Conservation (phyloP, 2,888 invertebrate genomes). For the Chrysolina oricalcia region DNA sequence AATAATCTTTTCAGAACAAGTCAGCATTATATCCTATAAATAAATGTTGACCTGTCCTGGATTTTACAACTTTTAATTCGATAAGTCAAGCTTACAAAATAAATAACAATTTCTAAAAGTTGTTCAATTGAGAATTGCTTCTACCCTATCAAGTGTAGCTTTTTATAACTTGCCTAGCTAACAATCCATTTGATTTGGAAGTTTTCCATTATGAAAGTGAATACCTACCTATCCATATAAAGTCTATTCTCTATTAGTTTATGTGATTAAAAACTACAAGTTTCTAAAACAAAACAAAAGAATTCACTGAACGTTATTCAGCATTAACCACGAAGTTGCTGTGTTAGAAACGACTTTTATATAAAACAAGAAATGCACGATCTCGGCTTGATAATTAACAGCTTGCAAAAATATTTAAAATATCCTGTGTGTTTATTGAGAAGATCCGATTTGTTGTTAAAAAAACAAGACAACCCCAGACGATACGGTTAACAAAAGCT, state of each 20-base stretch:
- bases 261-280: conserved; percentile 34
- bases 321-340: not conserved
- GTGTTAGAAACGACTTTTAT: not conserved
- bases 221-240: conserved; percentile 31
- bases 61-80: not conserved
- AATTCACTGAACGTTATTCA: conserved; percentile 21
- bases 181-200: conserved; percentile 49
- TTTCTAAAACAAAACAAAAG: conserved; percentile 42
- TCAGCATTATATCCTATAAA: not conserved
- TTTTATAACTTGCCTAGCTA: conserved; percentile 30
- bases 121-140: conserved; percentile 26
- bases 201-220: conserved; percentile 45
- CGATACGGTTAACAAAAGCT: too few relatives aligned
- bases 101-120: conserved; percentile 4
- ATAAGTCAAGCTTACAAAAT: conserved; percentile 10
- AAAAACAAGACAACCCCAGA: too few relatives aligned
- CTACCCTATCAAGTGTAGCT: conserved; percentile 8
- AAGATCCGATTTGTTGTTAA: too few relatives aligned
- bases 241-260: conserved; percentile 30
- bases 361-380: not conserved
- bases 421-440: too few relatives aligned
- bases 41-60: not conserved
- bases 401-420: not conserved
- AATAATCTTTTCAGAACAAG: conserved; percentile 21
- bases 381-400: not conserved